A percentile compares a stretch with the other conserved stretches of the same genome.
phyloP scores from a whole-genome alignment of 2,797 vertebrate genomes.

The Crax fasciolata region DNA sequence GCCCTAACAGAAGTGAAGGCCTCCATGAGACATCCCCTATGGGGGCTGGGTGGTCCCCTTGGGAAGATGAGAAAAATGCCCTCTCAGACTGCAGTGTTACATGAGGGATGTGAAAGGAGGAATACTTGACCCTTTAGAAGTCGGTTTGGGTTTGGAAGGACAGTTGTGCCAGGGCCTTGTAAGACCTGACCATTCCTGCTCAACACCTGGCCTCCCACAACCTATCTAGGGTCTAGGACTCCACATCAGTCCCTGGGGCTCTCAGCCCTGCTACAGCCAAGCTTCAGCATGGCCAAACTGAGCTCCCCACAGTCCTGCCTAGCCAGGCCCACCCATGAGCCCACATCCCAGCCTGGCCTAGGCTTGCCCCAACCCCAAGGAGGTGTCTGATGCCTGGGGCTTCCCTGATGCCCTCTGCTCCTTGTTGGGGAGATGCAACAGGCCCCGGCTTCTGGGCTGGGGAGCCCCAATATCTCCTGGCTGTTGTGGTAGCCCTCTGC shows the following conservation, averaged over 20 bases:
- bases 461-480: too few species aligned
- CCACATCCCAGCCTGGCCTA: accelerated
- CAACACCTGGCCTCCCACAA: accelerated
- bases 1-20: not conserved
- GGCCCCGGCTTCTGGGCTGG: too few species aligned
- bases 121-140: not conserved
- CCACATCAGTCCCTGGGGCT: not conserved
- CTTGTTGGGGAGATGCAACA: not conserved
- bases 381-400: not conserved
- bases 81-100: not conserved
- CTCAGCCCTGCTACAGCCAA: too few species aligned
- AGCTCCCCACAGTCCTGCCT: not conserved
- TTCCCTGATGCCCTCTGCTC: not conserved
- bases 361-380: not conserved
- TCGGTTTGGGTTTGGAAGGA: not conserved
- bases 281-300: too few species aligned
- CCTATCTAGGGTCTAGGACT: not conserved
- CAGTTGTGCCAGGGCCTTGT: not conserved
- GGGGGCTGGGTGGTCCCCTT: not conserved
- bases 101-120: accelerated
- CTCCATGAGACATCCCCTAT: not conserved
- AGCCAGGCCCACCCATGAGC: accelerated
- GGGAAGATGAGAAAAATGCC: not conserved
- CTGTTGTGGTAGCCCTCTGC: not conserved
- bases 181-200: not conserved